A percentile compares a stretch with the other conserved stretches of the same genome.
Conservation (phyloP, 2,113 vertebrate genomes). For the Pungitius pungitius region DNA sequence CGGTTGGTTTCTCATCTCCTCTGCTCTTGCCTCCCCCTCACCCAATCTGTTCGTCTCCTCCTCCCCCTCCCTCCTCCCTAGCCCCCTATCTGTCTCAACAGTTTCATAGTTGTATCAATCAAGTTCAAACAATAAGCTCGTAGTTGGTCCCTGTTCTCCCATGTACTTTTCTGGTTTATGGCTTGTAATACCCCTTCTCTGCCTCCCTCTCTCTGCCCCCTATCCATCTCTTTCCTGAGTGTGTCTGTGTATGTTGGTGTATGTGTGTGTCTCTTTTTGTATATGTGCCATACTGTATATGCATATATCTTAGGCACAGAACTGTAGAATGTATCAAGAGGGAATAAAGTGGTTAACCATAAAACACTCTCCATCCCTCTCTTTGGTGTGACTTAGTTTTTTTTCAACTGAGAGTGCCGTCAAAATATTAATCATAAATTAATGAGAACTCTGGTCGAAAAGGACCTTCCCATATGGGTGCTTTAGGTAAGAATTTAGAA, state of each 20-base stretch:
- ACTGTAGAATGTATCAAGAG: slow-evolving; percentile 49
- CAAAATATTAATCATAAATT: slow-evolving; percentile 16
- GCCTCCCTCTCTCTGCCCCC: not conserved
- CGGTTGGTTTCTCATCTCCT: slow-evolving; percentile 8
- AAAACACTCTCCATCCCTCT: slow-evolving; percentile 29
- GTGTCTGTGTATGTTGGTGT: slow-evolving; percentile 26
- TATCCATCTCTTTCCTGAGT: not conserved
- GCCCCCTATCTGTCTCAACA: slow-evolving; percentile 60
- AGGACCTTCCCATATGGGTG: not conserved
- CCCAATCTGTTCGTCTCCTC: slow-evolving; percentile 22
- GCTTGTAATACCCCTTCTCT: slow-evolving; percentile 57
- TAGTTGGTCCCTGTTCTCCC: slow-evolving; percentile 72
- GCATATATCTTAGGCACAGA: slow-evolving; percentile 28
- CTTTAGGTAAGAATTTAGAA: slow-evolving; percentile 12
- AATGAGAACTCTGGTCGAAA: slow-evolving; percentile 9
- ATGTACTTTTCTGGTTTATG: slow-evolving; percentile 75
- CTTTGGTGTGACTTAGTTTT: slow-evolving; percentile 5
- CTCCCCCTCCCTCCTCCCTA: slow-evolving; percentile 26
- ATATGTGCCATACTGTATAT: slow-evolving; percentile 32
- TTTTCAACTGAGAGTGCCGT: slow-evolving; percentile 19
- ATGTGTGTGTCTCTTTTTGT: not conserved
- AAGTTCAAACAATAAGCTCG: slow-evolving; percentile 75
- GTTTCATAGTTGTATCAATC: slow-evolving; percentile 77
- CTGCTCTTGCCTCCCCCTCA: slow-evolving; percentile 32
- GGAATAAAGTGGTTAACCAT: slow-evolving; percentile 51